Conservation (phyloP, 2,888 invertebrate species). For the Ceramica pisi region DNA sequence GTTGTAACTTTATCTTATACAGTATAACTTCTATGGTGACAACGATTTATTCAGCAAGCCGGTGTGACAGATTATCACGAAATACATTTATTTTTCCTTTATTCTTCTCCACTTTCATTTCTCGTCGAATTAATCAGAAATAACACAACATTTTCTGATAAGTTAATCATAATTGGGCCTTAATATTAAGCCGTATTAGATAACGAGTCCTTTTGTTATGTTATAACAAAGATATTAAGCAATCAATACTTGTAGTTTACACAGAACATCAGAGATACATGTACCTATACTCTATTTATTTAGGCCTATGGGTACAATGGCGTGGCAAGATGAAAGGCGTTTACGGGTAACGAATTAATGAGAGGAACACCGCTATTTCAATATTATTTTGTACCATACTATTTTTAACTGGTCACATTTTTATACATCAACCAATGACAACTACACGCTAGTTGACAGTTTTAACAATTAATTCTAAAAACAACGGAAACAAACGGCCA, state of each 20-base stretch:
- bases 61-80: neutral
- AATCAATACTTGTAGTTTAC: slow-evolving; percentile 10
- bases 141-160: neutral
- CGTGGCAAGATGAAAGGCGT: slow-evolving; percentile 22
- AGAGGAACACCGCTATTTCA: too few relatives aligned
- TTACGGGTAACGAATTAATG: slow-evolving; percentile 31
- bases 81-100: neutral
- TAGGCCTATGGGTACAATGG: slow-evolving; percentile 15
- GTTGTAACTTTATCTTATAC: neutral
- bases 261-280: neutral
- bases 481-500: slow-evolving; percentile 9
- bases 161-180: neutral
- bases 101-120: neutral
- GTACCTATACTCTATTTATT: slow-evolving; percentile 31
- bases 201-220: slow-evolving; percentile 10
- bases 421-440: neutral
- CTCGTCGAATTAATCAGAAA: neutral
- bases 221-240: slow-evolving; percentile 9
- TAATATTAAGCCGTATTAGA: neutral
- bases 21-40: neutral
- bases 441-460: slow-evolving; percentile 30
- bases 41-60: neutral
- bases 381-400: neutral
- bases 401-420: neutral
- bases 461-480: slow-evolving; percentile 18